A percentile compares a stretch with the other conserved stretches of the same genome.
Conservation (phyloP, 1,140 invertebrate species). For the Drosophila biarmipes region DNA sequence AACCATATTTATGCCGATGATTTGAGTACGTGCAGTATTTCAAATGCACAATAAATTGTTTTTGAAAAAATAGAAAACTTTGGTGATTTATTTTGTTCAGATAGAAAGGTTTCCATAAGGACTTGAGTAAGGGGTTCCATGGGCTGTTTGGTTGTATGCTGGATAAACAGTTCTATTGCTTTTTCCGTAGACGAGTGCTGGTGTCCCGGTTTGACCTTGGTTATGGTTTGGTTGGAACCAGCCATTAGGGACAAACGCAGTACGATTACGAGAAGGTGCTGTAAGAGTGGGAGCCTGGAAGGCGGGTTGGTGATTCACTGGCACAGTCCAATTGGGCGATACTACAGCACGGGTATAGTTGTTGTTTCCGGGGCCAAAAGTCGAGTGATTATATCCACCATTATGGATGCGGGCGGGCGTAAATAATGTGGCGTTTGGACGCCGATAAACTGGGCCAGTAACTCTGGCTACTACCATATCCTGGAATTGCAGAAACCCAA, state of each 20-base stretch:
- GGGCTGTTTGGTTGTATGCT: not conserved
- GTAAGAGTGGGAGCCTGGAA: not conserved
- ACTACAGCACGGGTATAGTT: conserved; percentile 5
- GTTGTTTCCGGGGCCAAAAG: not conserved
- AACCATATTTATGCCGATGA: conserved; percentile 53
- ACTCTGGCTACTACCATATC: conserved; percentile 5
- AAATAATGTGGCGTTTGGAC: conserved; percentile 29
- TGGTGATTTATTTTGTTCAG: conserved; percentile 26
- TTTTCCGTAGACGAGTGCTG: not conserved
- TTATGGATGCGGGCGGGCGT: conserved; percentile 35
- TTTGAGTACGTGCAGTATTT: conserved; percentile 17
- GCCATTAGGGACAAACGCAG: not conserved
- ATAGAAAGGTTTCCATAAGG: conserved; percentile 45
- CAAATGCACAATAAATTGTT: conserved; percentile 52
- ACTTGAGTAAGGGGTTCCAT: not conserved
- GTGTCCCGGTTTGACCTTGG: not conserved
- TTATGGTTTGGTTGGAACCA: not conserved
- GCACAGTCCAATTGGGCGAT: not conserved
- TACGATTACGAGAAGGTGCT: conserved; percentile 1
- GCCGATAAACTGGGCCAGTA: not conserved
- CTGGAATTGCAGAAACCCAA: conserved; percentile 30
- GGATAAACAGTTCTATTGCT: conserved; percentile 9
- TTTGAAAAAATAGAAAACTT: conserved; percentile 48
- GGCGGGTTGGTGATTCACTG: conserved; percentile 4
- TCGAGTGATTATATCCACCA: conserved; percentile 14